Conservation (phyloP, 2,888 invertebrate species). For the Bimastos eiseni region DNA sequence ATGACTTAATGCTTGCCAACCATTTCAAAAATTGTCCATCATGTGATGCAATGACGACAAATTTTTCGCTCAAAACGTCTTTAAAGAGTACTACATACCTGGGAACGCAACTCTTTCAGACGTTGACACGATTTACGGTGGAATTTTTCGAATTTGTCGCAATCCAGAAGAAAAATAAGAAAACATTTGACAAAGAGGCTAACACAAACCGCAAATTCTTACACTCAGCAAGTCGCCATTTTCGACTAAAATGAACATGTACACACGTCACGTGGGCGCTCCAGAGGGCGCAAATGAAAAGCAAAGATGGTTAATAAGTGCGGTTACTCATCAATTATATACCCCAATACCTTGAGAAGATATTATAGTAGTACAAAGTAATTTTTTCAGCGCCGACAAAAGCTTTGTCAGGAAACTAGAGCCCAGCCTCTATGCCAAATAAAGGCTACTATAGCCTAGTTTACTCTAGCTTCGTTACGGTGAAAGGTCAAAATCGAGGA, state of each 20-base stretch:
- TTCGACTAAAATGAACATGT: neutral
- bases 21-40: neutral
- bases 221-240: neutral
- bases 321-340: neutral
- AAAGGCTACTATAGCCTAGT: too few species aligned
- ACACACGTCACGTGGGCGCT: neutral
- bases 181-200: constrained; percentile 2
- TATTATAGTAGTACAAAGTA: too few species aligned
- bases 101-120: neutral
- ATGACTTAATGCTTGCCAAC: neutral
- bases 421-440: too few species aligned
- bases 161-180: constrained; percentile 22
- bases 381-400: too few species aligned
- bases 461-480: too few species aligned
- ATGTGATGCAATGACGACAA: neutral
- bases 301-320: neutral
- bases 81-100: neutral
- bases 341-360: too few species aligned
- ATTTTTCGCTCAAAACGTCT: neutral
- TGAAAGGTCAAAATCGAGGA: too few species aligned
- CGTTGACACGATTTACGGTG: neutral
- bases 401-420: too few species aligned
- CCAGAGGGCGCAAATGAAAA: neutral
- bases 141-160: constrained; percentile 18
- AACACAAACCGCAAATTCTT: neutral